These are phyloP conservation scores for Sceloporus undulatus DNA, from an alignment of 2,113 vertebrate genomes.

Conservation along the genomic window DNA sequence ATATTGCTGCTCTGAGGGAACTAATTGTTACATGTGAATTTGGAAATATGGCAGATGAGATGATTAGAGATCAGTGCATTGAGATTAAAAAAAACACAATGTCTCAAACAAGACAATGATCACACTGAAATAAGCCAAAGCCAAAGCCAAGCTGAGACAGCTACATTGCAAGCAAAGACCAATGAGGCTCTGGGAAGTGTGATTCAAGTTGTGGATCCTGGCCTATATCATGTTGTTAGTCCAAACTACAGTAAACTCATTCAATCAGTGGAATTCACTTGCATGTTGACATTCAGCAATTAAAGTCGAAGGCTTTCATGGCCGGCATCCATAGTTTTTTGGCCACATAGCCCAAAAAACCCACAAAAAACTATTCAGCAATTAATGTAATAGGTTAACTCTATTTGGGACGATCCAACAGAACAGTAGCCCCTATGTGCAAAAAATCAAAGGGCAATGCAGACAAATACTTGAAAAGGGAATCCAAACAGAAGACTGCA, in stretches of 20 bases:
- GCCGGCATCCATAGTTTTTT: no score
- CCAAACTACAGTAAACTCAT: no score
- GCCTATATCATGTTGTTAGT: neutral
- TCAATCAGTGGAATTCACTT: no score
- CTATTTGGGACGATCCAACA: no score
- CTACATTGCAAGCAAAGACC: neutral
- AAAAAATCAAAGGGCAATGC: neutral
- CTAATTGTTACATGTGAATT: constrained; percentile 41
- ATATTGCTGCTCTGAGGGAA: constrained; percentile 37
- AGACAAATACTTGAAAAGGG: neutral
- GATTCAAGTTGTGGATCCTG: neutral
- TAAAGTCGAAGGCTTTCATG: no score
- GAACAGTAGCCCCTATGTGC: no score
- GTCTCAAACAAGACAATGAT: constrained; percentile 9
- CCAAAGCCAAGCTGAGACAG: neutral
- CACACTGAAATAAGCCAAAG: neutral
- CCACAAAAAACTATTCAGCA: no score
- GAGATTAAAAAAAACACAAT: constrained; percentile 24
- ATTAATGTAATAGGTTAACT: no score
- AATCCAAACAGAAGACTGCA: neutral
- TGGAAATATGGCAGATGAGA: constrained; percentile 42
- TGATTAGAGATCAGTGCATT: constrained; percentile 31
- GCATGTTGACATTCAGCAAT: no score
- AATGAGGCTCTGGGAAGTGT: neutral
- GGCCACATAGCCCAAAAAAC: no score